These are phyloP conservation scores for Polymixis lichenea DNA, from an alignment of 2,888 invertebrate species.

Conservation along the genomic window DNA sequence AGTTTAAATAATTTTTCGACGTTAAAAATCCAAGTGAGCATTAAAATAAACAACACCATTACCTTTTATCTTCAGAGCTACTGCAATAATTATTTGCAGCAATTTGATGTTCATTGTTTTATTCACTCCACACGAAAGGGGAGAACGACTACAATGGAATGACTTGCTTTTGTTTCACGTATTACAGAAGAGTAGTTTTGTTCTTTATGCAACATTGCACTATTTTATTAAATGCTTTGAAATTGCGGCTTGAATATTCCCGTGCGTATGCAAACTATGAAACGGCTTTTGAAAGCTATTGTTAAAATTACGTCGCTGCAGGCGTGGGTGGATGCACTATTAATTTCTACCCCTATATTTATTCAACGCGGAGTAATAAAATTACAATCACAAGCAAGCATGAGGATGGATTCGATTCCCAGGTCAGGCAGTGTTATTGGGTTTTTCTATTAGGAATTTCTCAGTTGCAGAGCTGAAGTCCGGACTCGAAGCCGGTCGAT, in stretches of 20 bases:
- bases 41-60: conserved; percentile 15
- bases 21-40: too few species aligned
- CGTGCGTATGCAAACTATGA: not conserved
- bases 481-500: not conserved
- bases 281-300: conserved; percentile 6
- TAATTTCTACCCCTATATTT: not conserved
- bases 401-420: not conserved
- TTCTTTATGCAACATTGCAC: conserved; percentile 64
- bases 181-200: conserved; percentile 36
- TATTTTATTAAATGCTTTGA: conserved; percentile 47
- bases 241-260: conserved; percentile 25
- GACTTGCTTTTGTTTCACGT: conserved; percentile 63
- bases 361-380: not conserved
- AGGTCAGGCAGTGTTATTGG: not conserved
- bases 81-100: conserved; percentile 49
- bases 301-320: not conserved
- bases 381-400: not conserved
- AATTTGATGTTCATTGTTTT: conserved; percentile 58
- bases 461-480: not conserved
- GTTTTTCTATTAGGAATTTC: not conserved
- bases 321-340: not conserved
- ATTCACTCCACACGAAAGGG: conserved; percentile 42
- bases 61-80: conserved; percentile 60
- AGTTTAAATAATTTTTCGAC: too few species aligned
- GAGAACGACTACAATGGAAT: conserved; percentile 52